phyloP scores from a whole-genome alignment of 2,113 vertebrate species.

The Ovibos moschatus region DNA sequence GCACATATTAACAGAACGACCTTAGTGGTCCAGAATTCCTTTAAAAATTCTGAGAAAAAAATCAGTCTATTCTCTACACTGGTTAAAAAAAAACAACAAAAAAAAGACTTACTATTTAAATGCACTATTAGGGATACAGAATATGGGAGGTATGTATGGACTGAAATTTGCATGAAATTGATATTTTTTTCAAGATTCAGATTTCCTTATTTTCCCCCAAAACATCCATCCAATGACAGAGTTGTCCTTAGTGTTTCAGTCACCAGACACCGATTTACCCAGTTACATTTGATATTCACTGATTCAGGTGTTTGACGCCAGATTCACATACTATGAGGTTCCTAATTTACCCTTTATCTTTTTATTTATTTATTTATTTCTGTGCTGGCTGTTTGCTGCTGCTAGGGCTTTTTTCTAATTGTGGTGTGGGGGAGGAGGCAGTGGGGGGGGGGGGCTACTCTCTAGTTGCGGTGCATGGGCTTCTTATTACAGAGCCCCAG shows the following conservation, averaged over 20 bases:
- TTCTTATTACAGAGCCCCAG: too few species aligned
- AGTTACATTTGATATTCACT: neutral
- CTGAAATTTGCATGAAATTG: neutral
- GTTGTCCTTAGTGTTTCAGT: neutral
- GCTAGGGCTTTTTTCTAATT: too few species aligned
- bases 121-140: neutral
- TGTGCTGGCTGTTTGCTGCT: too few species aligned
- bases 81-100: neutral
- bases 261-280: neutral
- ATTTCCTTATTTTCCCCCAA: neutral
- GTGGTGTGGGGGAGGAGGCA: too few species aligned
- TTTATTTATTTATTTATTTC: too few species aligned
- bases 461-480: too few species aligned
- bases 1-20: neutral
- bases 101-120: neutral
- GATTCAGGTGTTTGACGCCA: neutral
- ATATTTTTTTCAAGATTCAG: neutral
- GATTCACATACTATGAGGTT: neutral
- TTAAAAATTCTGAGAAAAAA: too few species aligned
- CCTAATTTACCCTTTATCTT: neutral
- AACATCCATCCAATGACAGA: neutral
- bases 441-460: too few species aligned
- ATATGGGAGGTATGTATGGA: neutral
- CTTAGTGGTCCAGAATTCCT: too few species aligned
- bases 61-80: too few species aligned